These are phyloP conservation scores for Adrianichthys oophorus DNA, from an alignment of 2,797 vertebrate species.

Conservation along the genomic window DNA sequence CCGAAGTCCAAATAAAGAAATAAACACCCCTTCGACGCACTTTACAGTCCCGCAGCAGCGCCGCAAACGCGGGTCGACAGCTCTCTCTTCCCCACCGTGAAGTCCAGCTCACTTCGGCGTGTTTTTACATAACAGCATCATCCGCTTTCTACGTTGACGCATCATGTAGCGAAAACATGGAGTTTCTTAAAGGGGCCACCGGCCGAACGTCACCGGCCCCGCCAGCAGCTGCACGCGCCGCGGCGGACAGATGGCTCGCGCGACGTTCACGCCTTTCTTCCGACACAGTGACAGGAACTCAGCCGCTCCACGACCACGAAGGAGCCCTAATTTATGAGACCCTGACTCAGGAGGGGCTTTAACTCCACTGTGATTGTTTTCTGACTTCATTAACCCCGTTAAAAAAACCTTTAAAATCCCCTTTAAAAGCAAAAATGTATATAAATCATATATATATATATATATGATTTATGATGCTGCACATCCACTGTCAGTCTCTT, in stretches of 20 bases:
- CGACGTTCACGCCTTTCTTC: conserved; percentile 36
- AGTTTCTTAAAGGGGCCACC: conserved; percentile 85
- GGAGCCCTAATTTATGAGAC: conserved; percentile 9
- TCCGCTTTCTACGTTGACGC: conserved; percentile 83
- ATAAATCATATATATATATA: no score
- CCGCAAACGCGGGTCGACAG: conserved; percentile 5
- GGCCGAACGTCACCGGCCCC: conserved; percentile 60
- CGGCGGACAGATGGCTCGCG: conserved; percentile 58
- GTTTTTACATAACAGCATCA: conserved; percentile 85
- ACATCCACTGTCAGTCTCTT: no score
- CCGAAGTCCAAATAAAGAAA: conserved; percentile 1
- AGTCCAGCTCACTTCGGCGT: conserved; percentile 69
- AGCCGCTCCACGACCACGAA: conserved; percentile 2
- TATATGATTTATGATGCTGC: no score
- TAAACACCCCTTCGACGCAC: background rate
- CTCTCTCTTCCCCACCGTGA: conserved; percentile 32
- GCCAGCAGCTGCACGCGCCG: conserved; percentile 35
- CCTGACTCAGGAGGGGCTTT: background rate
- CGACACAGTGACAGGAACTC: conserved; percentile 30
- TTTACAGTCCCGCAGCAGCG: background rate
- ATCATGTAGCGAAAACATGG: conserved; percentile 85
- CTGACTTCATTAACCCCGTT: no score
- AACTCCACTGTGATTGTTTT: no score
- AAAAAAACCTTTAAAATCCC: no score
- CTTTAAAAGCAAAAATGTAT: no score